A percentile compares a stretch with the other conserved stretches of the same genome.
These are phyloP conservation scores for Cepphus grylle DNA, from an alignment of 2,113 vertebrate species.

Conservation along the genomic window DNA sequence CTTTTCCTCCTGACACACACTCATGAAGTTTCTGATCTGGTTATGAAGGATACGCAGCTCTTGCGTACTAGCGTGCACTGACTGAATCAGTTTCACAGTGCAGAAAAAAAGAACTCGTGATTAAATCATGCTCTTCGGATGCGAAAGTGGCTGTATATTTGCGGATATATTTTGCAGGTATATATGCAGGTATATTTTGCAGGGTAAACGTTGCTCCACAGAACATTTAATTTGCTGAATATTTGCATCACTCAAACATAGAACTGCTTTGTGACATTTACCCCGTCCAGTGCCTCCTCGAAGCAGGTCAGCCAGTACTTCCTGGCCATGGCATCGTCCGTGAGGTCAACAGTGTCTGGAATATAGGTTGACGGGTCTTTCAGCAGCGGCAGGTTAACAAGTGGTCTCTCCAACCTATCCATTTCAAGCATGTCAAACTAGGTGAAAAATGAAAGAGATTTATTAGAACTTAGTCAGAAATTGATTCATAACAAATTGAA, in stretches of 20 bases:
- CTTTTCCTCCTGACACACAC: neutral
- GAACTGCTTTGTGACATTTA: conserved; percentile 35
- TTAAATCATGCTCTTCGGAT: neutral
- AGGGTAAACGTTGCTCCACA: neutral
- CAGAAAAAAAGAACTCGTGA: neutral
- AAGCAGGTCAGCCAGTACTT: conserved; percentile 98
- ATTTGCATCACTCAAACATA: too few relatives aligned
- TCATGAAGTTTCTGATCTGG: neutral
- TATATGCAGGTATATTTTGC: neutral
- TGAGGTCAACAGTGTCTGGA: conserved; percentile 94
- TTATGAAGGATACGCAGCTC: neutral
- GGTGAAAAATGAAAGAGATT: neutral
- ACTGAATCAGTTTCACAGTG: neutral
- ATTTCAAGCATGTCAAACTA: conserved; percentile 98
- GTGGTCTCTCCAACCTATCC: conserved; percentile 91
- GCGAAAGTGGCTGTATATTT: neutral
- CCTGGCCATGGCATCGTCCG: conserved; percentile 87
- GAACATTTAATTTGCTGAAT: neutral
- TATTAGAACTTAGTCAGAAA: neutral
- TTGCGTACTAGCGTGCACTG: neutral
- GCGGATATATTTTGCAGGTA: neutral
- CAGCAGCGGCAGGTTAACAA: conserved; percentile 92
- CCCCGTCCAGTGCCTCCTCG: conserved; percentile 94
- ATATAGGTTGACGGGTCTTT: conserved; percentile 92
- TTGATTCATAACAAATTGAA: neutral